phyloP scores from a whole-genome alignment of 2,888 invertebrate species.

The Achlya flavicornis region DNA sequence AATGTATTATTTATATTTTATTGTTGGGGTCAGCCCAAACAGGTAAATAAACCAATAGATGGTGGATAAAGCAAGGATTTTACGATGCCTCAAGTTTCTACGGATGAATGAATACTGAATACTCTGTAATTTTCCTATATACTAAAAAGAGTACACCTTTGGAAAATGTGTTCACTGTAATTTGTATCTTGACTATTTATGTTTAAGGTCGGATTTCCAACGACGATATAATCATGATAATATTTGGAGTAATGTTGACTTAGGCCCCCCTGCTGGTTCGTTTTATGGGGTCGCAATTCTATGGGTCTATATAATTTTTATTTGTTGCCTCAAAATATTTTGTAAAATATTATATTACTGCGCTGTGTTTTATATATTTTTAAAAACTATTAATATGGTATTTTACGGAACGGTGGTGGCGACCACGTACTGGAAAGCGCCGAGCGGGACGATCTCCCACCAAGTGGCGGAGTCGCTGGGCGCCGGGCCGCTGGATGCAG shows the following conservation, averaged over 20 bases:
- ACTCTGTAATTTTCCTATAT: neutral
- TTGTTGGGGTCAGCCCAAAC: too few relatives aligned
- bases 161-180: neutral
- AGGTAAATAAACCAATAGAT: constrained; percentile 35
- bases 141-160: neutral
- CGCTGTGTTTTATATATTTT: neutral
- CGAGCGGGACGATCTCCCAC: too few relatives aligned
- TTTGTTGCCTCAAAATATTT: neutral
- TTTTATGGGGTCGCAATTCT: constrained; percentile 14
- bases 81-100: constrained; percentile 18
- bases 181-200: neutral
- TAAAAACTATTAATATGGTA: neutral
- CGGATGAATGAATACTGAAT: neutral
- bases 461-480: too few relatives aligned
- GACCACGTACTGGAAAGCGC: too few relatives aligned
- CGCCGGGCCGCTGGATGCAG: too few relatives aligned
- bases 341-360: neutral
- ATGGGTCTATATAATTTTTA: neutral
- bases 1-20: too few relatives aligned
- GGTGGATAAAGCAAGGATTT: constrained; percentile 31
- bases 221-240: neutral
- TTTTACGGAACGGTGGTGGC: too few relatives aligned
- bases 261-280: constrained; percentile 20
- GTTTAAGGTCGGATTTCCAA: constrained; percentile 14
- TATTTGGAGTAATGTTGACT: constrained; percentile 19